Conservation (phyloP, 1,140 invertebrate species). For the Conus betulinus region DNA sequence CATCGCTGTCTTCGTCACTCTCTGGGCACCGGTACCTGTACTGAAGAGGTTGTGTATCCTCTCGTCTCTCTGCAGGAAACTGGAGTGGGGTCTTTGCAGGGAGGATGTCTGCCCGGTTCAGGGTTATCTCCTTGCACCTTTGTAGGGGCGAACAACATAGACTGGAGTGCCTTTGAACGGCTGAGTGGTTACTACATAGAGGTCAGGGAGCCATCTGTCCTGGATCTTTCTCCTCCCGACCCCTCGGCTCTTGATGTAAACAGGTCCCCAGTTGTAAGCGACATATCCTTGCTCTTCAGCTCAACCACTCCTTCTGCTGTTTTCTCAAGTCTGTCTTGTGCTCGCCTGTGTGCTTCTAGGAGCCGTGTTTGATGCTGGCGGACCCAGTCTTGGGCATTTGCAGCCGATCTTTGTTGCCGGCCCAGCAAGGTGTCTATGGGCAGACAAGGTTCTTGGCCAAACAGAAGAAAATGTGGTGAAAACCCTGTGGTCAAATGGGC, state of each 20-base stretch:
- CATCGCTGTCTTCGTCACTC: too few relatives aligned
- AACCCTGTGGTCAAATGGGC: conserved; percentile 41
- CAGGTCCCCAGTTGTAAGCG: background rate
- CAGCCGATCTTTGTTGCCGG: background rate
- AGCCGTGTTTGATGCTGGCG: conserved; percentile 25
- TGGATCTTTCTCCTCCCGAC: conserved; percentile 31
- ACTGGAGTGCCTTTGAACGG: background rate
- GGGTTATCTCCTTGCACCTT: too few relatives aligned
- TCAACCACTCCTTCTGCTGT: background rate
- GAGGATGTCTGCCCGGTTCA: too few relatives aligned
- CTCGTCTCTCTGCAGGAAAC: too few relatives aligned
- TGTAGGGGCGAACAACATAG: too few relatives aligned
- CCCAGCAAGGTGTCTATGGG: conserved; percentile 1
- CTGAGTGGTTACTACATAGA: background rate
- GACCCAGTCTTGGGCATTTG: conserved; percentile 5
- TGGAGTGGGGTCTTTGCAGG: too few relatives aligned
- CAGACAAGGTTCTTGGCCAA: background rate
- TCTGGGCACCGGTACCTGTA: too few relatives aligned
- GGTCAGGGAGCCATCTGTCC: conserved; percentile 22
- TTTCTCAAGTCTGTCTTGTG: background rate
- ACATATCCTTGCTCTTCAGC: background rate
- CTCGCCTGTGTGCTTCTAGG: conserved; percentile 16
- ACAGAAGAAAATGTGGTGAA: conserved; percentile 17
- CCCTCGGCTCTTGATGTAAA: conserved; percentile 14
- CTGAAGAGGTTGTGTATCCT: too few relatives aligned